These are phyloP conservation scores for Baronia brevicornis DNA, from an alignment of 2,888 invertebrate species.

Conservation along the genomic window DNA sequence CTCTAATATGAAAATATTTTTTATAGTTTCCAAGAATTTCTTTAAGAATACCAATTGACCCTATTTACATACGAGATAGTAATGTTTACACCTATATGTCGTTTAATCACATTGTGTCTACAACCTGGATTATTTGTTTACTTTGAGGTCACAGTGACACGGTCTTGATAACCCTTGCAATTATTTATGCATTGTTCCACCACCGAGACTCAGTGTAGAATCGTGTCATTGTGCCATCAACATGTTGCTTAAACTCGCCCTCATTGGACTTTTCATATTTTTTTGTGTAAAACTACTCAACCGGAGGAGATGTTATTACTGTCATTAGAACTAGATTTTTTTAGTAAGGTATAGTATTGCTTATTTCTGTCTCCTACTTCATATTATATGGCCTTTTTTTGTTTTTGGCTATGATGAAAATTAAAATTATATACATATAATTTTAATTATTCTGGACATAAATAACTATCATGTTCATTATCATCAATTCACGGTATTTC, in stretches of 20 bases:
- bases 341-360: constrained; percentile 17
- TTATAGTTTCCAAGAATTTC: too few relatives aligned
- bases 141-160: constrained; percentile 24
- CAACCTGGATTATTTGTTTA: constrained; percentile 30
- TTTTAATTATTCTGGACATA: too few relatives aligned
- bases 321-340: constrained; percentile 27
- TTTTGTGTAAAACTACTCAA: constrained; percentile 55
- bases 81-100: background rate
- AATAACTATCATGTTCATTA: too few relatives aligned
- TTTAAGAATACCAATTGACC: too few relatives aligned
- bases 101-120: constrained; percentile 29
- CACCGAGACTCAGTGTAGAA: constrained; percentile 19
- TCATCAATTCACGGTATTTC: too few relatives aligned
- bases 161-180: constrained; percentile 27
- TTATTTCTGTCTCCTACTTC: background rate
- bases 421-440: too few relatives aligned
- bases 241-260: constrained; percentile 57
- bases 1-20: too few relatives aligned
- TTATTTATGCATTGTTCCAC: constrained; percentile 18
- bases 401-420: background rate
- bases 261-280: constrained; percentile 54
- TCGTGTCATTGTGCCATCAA: constrained; percentile 25
- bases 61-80: too few relatives aligned
- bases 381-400: constrained; percentile 3
- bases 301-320: constrained; percentile 35